A percentile compares a stretch with the other conserved stretches of the same genome.
phyloP scores from a whole-genome alignment of 2,113 vertebrate species.

The Rhadina sibilatrix region DNA sequence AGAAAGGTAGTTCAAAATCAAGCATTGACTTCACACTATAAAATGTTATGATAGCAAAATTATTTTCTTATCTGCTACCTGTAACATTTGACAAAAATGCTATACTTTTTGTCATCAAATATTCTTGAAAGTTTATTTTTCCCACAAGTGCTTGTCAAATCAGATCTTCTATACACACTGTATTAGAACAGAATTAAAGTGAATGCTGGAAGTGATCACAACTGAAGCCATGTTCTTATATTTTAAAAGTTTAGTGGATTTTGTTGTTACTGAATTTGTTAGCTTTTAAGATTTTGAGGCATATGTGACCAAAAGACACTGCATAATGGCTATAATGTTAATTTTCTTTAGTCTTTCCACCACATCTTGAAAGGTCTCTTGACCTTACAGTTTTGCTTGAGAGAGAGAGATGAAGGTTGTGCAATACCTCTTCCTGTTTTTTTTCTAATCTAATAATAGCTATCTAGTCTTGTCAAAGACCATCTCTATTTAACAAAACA shows the following conservation, averaged over 20 bases:
- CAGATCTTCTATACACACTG: background rate
- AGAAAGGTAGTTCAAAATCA: background rate
- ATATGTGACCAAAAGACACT: background rate
- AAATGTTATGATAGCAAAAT: background rate
- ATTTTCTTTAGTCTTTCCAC: background rate
- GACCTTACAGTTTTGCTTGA: background rate
- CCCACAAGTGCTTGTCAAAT: background rate
- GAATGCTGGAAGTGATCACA: background rate
- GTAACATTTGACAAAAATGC: background rate
- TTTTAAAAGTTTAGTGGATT: background rate
- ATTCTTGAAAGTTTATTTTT: background rate
- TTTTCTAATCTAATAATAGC: background rate
- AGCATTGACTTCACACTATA: background rate
- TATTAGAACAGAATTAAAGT: background rate
- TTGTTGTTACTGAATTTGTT: background rate
- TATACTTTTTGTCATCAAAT: background rate
- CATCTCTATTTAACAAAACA: background rate
- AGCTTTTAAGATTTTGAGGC: background rate
- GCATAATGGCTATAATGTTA: background rate
- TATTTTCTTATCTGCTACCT: background rate
- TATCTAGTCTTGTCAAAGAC: background rate
- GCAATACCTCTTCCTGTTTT: background rate
- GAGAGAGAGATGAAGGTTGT: background rate
- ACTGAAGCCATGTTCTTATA: rapidly evolving
- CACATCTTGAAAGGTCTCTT: background rate